phyloP scores from a whole-genome alignment of 2,113 vertebrate species.

The Ochotona princeps region DNA sequence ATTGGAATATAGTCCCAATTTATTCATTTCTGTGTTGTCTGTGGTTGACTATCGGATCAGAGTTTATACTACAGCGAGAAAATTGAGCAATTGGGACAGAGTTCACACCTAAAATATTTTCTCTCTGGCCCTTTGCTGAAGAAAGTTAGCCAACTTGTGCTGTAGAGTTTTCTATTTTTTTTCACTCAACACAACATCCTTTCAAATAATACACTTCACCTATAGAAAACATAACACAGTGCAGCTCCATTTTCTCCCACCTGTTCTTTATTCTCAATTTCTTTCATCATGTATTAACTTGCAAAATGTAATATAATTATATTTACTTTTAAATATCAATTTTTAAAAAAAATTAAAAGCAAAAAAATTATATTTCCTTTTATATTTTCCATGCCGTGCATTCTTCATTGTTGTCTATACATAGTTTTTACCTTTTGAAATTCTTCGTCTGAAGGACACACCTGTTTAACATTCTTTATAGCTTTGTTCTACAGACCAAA shows the following conservation, averaged over 20 bases:
- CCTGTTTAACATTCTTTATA: not conserved
- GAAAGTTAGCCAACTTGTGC: not conserved
- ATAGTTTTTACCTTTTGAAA: not conserved
- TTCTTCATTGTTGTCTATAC: not conserved
- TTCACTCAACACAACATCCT: not conserved
- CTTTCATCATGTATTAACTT: not conserved
- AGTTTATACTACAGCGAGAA: not conserved
- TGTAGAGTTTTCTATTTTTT: not conserved
- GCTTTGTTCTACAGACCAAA: not conserved
- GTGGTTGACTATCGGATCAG: not conserved
- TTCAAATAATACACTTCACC: not conserved
- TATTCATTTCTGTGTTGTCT: not conserved
- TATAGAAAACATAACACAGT: not conserved
- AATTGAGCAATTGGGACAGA: not conserved
- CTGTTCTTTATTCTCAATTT: not conserved
- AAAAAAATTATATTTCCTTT: not conserved
- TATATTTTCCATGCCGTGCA: not conserved
- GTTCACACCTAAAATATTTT: not conserved
- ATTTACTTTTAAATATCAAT: not conserved
- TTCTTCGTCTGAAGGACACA: not conserved
- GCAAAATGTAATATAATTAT: not conserved
- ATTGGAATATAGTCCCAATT: not conserved
- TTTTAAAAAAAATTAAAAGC: constrained; percentile 12
- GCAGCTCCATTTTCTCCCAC: not conserved
- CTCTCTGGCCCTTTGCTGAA: not conserved